Percentiles rank a stretch among this genome's conserved stretches.
Conservation (phyloP, 2,797 vertebrate genomes). For the Hemibagrus guttatus region DNA sequence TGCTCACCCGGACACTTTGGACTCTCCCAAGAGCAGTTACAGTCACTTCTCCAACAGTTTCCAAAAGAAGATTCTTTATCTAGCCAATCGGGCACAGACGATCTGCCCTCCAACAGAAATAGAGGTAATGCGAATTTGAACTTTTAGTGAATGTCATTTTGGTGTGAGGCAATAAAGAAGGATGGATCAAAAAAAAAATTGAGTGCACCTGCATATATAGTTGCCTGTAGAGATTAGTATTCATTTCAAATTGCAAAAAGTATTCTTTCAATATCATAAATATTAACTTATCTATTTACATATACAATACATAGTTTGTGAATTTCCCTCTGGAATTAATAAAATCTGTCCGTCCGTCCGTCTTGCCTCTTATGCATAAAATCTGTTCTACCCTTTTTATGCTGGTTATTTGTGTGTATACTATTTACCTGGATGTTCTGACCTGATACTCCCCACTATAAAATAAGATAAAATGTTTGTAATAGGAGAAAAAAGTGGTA, state of each 20-base stretch:
- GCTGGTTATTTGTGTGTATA: background rate
- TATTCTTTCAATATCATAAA: background rate
- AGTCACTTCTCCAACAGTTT: background rate
- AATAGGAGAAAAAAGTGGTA: background rate
- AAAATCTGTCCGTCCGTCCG: no score
- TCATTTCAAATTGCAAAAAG: no score
- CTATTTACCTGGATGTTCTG: no score
- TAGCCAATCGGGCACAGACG: conserved; percentile 37
- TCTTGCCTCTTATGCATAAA: background rate
- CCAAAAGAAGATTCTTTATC: conserved; percentile 9
- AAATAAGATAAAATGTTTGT: background rate
- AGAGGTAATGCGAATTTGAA: conserved; percentile 8
- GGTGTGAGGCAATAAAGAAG: background rate
- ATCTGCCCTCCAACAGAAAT: conserved; percentile 11
- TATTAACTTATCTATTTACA: background rate
- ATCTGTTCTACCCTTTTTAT: background rate
- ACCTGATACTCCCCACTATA: background rate
- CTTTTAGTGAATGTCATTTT: background rate
- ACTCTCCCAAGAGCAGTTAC: conserved; percentile 4
- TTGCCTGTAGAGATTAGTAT: no score
- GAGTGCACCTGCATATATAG: no score
- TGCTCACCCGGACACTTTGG: background rate
- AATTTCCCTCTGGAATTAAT: no score
- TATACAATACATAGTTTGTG: background rate
- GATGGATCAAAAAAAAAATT: background rate